phyloP scores from a whole-genome alignment of 1,140 invertebrate genomes.

The Monochamus saltuarius region DNA sequence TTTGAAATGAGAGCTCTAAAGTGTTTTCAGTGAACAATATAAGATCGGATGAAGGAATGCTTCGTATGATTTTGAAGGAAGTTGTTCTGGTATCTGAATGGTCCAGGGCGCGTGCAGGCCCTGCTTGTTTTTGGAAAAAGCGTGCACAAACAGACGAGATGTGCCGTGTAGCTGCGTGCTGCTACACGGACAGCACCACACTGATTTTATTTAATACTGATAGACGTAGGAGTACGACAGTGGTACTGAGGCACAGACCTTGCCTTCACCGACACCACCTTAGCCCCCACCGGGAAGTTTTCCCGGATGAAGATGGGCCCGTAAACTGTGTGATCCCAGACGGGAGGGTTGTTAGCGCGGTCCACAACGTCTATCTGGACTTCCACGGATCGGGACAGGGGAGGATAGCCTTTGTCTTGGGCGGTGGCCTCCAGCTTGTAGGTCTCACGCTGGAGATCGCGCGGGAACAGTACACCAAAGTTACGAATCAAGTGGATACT shows the following conservation, averaged over 20 bases:
- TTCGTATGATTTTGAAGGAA: slow-evolving; percentile 6
- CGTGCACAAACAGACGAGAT: slow-evolving; percentile 51
- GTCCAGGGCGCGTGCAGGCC: slow-evolving; percentile 31
- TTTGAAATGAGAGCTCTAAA: too few species aligned
- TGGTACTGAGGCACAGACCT: slow-evolving; percentile 73
- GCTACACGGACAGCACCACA: slow-evolving; percentile 53
- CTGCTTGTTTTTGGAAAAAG: slow-evolving; percentile 42
- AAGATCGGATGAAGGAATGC: too few species aligned
- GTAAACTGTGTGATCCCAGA: slow-evolving; percentile 94
- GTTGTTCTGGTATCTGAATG: slow-evolving; percentile 5
- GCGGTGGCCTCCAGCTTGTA: slow-evolving; percentile 96
- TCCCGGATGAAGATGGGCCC: slow-evolving; percentile 96
- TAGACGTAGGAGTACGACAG: slow-evolving; percentile 15
- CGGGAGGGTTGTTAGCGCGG: slow-evolving; percentile 93
- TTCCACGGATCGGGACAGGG: slow-evolving; percentile 90
- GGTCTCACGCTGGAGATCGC: slow-evolving; percentile 80
- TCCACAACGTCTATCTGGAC: slow-evolving; percentile 97
- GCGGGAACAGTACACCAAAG: slow-evolving; percentile 16
- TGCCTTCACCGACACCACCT: slow-evolving; percentile 96
- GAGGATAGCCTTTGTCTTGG: slow-evolving; percentile 92
- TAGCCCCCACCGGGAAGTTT: slow-evolving; percentile 93
- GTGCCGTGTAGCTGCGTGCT: slow-evolving; percentile 53
- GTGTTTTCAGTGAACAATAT: too few species aligned
- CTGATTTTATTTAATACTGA: slow-evolving; percentile 27
- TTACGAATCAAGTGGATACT: slow-evolving; percentile 14